Percentiles rank a stretch among this genome's conserved stretches.
Evolutionary conservation across 2,797 vertebrate species (phyloP).

Genomic region (Allobates femoralis): DNA sequence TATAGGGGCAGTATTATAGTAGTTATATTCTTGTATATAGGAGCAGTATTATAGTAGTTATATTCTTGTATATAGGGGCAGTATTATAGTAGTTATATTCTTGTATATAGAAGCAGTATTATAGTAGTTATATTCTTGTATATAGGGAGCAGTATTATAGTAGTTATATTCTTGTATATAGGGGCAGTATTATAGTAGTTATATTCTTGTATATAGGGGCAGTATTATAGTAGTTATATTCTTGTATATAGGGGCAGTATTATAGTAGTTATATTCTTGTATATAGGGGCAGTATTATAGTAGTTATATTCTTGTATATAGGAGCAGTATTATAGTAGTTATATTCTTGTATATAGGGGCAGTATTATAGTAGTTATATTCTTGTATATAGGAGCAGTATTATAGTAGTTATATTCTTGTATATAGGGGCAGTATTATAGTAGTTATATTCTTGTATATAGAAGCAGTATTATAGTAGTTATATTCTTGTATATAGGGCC

Average conservation of each 20-base stretch:
- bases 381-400: conserved; percentile 3
- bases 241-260: conserved; percentile 1
- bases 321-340: background rate
- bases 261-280: conserved; percentile 18
- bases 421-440: background rate
- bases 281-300: background rate
- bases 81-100: conserved; percentile 20
- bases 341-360: background rate
- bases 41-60: no score
- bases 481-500: background rate
- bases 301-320: conserved; percentile 13
- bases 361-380: conserved; percentile 1
- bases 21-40: no score
- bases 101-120: conserved; percentile 7
- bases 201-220: background rate
- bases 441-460: conserved; percentile 2
- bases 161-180: conserved; percentile 10
- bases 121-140: conserved; percentile 9
- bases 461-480: background rate
- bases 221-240: conserved; percentile 16
- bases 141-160: background rate
- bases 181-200: conserved; percentile 5
- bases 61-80: background rate
- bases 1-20: no score
- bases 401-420: conserved; percentile 2